Evolutionary conservation across 2,888 invertebrate genomes (phyloP).

Genomic region (Onchidella celtica): DNA sequence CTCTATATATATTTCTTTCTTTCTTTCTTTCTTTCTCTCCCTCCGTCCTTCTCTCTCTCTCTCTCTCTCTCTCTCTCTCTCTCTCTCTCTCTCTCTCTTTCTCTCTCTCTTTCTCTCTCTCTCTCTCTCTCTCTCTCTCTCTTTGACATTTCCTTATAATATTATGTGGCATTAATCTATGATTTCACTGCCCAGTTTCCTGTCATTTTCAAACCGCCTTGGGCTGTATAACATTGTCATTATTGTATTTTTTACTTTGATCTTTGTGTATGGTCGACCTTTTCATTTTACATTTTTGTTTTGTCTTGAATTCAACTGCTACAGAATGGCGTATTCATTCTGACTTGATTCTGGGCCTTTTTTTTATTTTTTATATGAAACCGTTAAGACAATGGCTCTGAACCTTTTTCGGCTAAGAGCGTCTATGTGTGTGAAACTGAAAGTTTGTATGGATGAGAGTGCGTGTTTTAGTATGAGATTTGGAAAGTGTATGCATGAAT

Average conservation of each 20-base stretch:
- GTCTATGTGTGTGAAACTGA: too few species aligned
- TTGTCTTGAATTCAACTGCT: not conserved
- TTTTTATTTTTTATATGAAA: not conserved
- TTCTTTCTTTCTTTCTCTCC: too few species aligned
- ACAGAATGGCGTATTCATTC: too few species aligned
- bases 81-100: not conserved
- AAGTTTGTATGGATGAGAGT: too few species aligned
- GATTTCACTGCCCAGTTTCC: not conserved
- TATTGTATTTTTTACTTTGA: not conserved
- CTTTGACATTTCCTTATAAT: not conserved
- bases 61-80: not conserved
- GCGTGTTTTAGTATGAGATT: too few species aligned
- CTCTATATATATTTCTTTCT: too few species aligned
- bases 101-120: not conserved
- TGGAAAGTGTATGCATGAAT: too few species aligned
- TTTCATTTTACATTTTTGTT: not conserved
- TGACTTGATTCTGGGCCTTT: not conserved
- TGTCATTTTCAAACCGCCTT: not conserved
- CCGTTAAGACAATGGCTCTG: too few species aligned
- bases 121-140: constrained; percentile 7
- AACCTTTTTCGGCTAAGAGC: too few species aligned
- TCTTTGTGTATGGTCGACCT: not conserved
- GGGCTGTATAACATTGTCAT: not conserved
- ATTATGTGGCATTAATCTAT: not conserved
- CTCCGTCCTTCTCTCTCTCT: not conserved